phyloP scores from a whole-genome alignment of 2,888 invertebrate genomes.

The Amitus sp. region DNA sequence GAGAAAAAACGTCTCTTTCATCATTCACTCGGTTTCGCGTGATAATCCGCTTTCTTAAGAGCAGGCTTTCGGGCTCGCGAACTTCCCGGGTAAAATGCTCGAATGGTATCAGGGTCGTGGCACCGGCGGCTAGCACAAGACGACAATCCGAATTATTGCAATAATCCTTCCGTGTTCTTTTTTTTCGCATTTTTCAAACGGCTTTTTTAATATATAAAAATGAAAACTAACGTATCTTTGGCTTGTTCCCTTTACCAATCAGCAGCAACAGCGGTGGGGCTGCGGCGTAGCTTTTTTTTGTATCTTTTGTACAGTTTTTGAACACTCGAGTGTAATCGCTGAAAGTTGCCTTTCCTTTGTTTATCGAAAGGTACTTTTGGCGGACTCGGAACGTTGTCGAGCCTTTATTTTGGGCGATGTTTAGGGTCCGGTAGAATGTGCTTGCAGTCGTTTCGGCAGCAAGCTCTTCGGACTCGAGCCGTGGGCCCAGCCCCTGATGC shows the following conservation, averaged over 20 bases:
- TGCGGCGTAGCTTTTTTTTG: constrained; percentile 54
- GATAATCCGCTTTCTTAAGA: neutral
- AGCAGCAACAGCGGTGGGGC: constrained; percentile 54
- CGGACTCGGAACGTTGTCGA: constrained; percentile 12
- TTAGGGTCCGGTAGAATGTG: no score
- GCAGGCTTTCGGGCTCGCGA: constrained; percentile 14
- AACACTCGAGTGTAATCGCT: constrained; percentile 50
- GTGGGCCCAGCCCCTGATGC: constrained; percentile 54
- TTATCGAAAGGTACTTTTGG: neutral
- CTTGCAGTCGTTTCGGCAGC: constrained; percentile 40
- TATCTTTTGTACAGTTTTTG: constrained; percentile 58
- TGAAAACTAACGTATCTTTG: constrained; percentile 83
- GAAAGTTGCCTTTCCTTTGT: constrained; percentile 15
- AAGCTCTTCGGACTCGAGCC: constrained; percentile 56
- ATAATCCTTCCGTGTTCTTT: constrained; percentile 45
- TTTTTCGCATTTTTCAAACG: constrained; percentile 29
- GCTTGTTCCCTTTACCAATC: constrained; percentile 86
- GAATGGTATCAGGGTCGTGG: constrained; percentile 50
- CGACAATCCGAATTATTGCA: constrained; percentile 47
- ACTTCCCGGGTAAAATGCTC: constrained; percentile 43
- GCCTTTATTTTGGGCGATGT: no score
- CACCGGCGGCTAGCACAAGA: constrained; percentile 42
- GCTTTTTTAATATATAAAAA: constrained; percentile 68
- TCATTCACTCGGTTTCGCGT: neutral
- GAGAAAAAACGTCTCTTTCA: no score